Conservation (phyloP, 2,113 vertebrate genomes). For the Toxotes chatareus region DNA sequence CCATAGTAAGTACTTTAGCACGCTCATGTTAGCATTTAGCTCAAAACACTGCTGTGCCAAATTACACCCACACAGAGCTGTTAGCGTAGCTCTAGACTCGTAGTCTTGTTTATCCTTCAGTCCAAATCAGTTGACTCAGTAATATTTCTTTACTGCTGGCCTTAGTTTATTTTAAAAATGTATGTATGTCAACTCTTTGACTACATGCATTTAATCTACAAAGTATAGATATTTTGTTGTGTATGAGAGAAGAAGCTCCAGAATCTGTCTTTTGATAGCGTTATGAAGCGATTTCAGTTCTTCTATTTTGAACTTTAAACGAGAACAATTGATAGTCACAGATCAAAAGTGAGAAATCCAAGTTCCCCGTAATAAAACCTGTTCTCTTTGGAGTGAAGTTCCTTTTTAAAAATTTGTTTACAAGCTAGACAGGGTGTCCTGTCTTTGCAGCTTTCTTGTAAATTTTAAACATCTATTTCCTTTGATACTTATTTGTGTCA, state of each 20-base stretch:
- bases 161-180: neutral
- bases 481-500: conserved; percentile 39
- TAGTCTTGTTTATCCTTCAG: neutral
- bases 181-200: neutral
- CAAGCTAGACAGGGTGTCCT: conserved; percentile 20
- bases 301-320: conserved; percentile 3
- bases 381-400: conserved; percentile 9
- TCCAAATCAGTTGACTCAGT: neutral
- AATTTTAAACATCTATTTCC: conserved; percentile 20
- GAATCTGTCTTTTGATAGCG: conserved; percentile 4
- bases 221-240: neutral
- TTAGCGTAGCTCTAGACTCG: neutral
- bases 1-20: neutral
- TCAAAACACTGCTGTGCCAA: neutral
- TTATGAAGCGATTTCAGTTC: neutral
- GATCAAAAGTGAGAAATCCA: conserved; percentile 20
- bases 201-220: neutral
- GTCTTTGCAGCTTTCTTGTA: conserved; percentile 4
- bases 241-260: conserved; percentile 2
- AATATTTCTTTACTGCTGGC: neutral
- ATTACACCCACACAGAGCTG: neutral
- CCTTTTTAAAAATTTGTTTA: conserved; percentile 38
- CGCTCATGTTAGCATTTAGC: conserved; percentile 4
- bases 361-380: conserved; percentile 2
- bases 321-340: neutral